These are phyloP conservation scores for Dissostichus mawsoni DNA, from an alignment of 2,113 vertebrate species.

Conservation along the genomic window DNA sequence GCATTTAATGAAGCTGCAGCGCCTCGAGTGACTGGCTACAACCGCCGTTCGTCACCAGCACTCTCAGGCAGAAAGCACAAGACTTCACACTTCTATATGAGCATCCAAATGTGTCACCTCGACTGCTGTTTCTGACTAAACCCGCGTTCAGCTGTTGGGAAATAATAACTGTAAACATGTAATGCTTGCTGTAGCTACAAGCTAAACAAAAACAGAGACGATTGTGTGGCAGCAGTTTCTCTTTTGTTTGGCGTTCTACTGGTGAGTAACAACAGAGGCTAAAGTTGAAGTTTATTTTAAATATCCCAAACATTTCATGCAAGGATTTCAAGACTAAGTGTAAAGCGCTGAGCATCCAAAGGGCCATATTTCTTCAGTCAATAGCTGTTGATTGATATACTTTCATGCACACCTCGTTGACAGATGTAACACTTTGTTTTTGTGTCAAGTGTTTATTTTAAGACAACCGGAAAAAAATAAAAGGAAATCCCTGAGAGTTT, in stretches of 20 bases:
- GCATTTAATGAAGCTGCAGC: conserved; percentile 64
- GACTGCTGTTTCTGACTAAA: conserved; percentile 34
- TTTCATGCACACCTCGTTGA: neutral
- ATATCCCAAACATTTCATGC: too few relatives aligned
- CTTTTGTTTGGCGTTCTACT: neutral
- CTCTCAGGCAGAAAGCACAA: conserved; percentile 34
- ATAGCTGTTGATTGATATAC: conserved; percentile 10
- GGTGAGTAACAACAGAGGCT: neutral
- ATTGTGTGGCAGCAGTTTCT: neutral
- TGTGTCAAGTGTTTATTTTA: conserved; percentile 25
- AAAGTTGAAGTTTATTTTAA: neutral
- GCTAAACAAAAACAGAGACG: neutral
- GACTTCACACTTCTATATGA: conserved; percentile 35
- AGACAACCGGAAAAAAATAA: conserved; percentile 19
- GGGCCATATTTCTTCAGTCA: neutral
- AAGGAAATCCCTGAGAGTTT: conserved; percentile 31
- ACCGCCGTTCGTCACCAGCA: conserved; percentile 44
- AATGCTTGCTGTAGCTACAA: conserved; percentile 9
- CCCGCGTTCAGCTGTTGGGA: conserved; percentile 24
- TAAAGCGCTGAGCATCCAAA: conserved; percentile 19
- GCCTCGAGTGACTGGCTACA: conserved; percentile 55
- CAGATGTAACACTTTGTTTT: conserved; percentile 20
- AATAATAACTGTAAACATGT: conserved; percentile 42
- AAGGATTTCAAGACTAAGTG: neutral
- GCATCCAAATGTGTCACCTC: conserved; percentile 34